Base-by-base conservation (phyloP, 2,113 vertebrate genomes). In the Steatornis caripensis region DNA sequence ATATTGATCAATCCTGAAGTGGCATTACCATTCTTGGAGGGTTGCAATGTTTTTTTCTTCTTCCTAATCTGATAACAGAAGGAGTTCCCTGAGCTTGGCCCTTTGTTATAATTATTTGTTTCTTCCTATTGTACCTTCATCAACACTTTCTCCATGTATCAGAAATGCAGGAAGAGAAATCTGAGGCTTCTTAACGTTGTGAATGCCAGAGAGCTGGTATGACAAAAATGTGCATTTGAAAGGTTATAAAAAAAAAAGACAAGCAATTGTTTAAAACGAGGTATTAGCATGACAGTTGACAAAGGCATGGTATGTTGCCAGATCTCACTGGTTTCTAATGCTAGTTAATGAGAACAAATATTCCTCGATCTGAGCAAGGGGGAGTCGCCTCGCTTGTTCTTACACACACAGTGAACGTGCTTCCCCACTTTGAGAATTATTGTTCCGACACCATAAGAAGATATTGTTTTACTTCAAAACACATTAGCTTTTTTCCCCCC, bases 191-290 rank as follows among this genome's bases (percentile, higher is more conserved):
- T 90, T 29, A n/a, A 65, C 3, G 0, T 61, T 61, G 64, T 69
- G 80, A 94, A 78, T 85, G 83, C 86, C 9, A 60, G 53, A 29
- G 84, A 69, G 51, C 75, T 39, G 94, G 51, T 37, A 22, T 66
- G 93, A 75, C 92, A 94, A 95, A 72, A 97, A 94, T 95, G 94
- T 90, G 90, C 93, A 87, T 97, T 95, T 96, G 96, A 96, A 97
- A 96, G 87, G 89, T 90, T 93, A 62, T 93, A 10, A 68, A 57
- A 79, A 68, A n/a, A 87, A 79, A 78, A 41, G 70, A 61, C 48
- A n/a, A 54, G 76, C 72, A 54, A 89, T 92, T 87, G 87, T 89
- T 95, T 81, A 64, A 89, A 79, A 22, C 4, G 65, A n/a, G 93
- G 80, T 89, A 96, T 97, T 97, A 88, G 93, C 94, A 97, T 96